Evolutionary conservation across 2,113 vertebrate species (phyloP), one percentile per base, ranked within the genome.

Genomic region (Aegypius monachus): DNA sequence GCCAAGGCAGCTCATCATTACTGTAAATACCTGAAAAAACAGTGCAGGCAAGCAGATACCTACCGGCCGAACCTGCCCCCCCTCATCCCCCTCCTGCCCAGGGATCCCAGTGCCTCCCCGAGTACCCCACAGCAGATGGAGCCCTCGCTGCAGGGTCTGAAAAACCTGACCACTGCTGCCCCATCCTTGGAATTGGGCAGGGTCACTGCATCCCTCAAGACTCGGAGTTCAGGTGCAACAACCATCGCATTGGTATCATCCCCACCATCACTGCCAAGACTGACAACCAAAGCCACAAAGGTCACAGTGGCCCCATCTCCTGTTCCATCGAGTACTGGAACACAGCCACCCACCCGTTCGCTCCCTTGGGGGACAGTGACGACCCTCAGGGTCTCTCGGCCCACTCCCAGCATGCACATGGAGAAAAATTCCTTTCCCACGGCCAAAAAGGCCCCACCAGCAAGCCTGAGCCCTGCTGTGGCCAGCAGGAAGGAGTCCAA

Each of bases 1-100:
- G 97, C 98, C n/a, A 98, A 98, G 98, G 99, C 99, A 98, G 98
- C 99, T 99, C 99, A 99, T 92, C 99, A 99, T 98, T 99, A 99
- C 99, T 99, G 99, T 98, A 98, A 99, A 98, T 99, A 99, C 98
- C 99, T 99, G 97, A 99, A 99, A 96, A 99, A 99, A 97, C 99
- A 99, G 74, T 99, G 99, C 97, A 99, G 99, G 97, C 99, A 99
- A 95, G 98, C 98, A 17, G 99, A 99, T 73, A 98, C 97, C 2
- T 98, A 98, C 96, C 97, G 98, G 98, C 98, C 99, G 8, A 97
- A 97, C 67, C 94, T 99, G 86, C 98, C 98, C 22, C 97, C 98
- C 7, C 97, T 99, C 77, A 93, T 99, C 75, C 99, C 98, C 50
- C 95, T 97, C 53, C 90, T 99, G 87, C 96, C 98, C 62, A 97